Base-by-base conservation (phyloP, 2,113 vertebrate species). In the Eurypyga helias region DNA sequence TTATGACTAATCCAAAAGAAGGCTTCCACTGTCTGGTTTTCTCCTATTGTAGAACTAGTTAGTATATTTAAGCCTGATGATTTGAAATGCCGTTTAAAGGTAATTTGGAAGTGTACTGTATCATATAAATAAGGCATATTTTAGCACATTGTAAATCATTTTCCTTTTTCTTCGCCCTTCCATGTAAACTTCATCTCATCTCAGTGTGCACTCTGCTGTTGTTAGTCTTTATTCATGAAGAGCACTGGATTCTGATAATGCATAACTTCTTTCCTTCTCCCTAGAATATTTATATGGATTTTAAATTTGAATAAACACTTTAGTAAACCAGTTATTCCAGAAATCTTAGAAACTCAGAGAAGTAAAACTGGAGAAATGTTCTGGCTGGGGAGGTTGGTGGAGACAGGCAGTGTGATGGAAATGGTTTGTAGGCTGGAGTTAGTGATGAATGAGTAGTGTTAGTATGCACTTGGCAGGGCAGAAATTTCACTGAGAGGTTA, bases 281-380 rank as follows among this genome's bases (percentile, higher is more conserved):
- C 51, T 93, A n/a, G 48, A 64, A 57, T 92, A 90, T 93, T 85
- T 83, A 70, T 54, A 24, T 75, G 48, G 15, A 88, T 90, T 94
- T 87, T 92, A 52, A 90, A 78, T 96, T 94, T 91, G 60, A 89
- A 82, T 82, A 90, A 72, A 78, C 24, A 64, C 17, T 52, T 87
- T 66, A 83, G 66, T 76, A 94, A 90, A 66, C 24, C 28, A 4
- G 6, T 61, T 83, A 54, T 66, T 90, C 41, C 23, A 62, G 43
- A 94, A 78, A 87, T 60, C 48, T 34, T 78, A 81, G 62, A 89
- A 91, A 75, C 28, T 25, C 38, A 76, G 49, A 77, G 72, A 87
- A 52, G 54, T 69, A 61, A 89, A 82, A 72, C 54, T 82, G 51
- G 72, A 52, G 67, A 87, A 62, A n/a, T 14, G 23, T 21, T 90